A percentile compares a stretch with the other conserved stretches of the same genome.
Evolutionary conservation across 2,797 vertebrate genomes (phyloP).

Genomic region (Nannoperca australis): DNA sequence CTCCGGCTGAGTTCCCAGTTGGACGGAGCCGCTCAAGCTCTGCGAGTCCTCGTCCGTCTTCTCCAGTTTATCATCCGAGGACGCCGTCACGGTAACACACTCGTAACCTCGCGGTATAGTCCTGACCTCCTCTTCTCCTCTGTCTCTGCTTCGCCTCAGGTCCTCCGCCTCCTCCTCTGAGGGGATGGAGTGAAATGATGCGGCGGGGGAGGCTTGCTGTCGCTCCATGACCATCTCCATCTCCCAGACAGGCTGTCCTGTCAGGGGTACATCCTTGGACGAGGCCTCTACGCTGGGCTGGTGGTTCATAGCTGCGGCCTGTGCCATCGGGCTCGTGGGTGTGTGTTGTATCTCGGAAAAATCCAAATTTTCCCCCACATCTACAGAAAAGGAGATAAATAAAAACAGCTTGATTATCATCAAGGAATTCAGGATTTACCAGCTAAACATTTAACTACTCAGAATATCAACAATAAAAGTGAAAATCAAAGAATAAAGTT

Average conservation of each 20-base stretch:
- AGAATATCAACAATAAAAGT: not conserved
- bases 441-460: not conserved
- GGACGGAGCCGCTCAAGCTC: constrained; percentile 76
- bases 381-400: constrained; percentile 50
- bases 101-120: constrained; percentile 56
- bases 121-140: constrained; percentile 48
- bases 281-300: constrained; percentile 50
- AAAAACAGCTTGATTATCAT: not conserved
- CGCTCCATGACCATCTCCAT: constrained; percentile 75
- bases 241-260: constrained; percentile 79
- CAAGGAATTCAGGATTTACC: not conserved
- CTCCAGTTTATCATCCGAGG: constrained; percentile 67
- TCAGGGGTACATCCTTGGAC: constrained; percentile 36
- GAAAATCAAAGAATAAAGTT: not conserved
- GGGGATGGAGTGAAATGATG: constrained; percentile 48
- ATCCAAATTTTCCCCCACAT: constrained; percentile 62
- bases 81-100: constrained; percentile 66
- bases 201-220: constrained; percentile 47
- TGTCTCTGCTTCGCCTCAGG: constrained; percentile 33
- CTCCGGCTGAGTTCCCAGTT: constrained; percentile 37
- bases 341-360: constrained; percentile 42
- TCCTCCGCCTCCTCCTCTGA: constrained; percentile 68
- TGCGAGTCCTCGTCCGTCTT: constrained; percentile 53
- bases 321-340: constrained; percentile 27
- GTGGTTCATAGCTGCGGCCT: constrained; percentile 46